These are phyloP conservation scores for Bradysia coprophila DNA, from an alignment of 1,140 invertebrate species.

Conservation along the genomic window DNA sequence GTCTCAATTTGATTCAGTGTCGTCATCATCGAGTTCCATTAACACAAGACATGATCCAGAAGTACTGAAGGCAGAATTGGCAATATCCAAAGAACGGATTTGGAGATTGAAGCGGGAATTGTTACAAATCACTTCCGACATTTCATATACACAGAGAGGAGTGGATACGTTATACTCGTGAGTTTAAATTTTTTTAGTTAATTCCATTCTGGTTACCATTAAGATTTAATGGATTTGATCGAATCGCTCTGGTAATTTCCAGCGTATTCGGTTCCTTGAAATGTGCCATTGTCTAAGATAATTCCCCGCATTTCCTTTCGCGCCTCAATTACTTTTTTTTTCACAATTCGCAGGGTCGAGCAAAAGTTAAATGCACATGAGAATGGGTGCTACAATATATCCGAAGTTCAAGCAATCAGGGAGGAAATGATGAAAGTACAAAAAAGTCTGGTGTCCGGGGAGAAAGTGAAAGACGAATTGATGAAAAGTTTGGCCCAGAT, in stretches of 20 bases:
- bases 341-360: conserved; percentile 47
- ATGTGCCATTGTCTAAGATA: background rate
- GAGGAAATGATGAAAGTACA: conserved; percentile 84
- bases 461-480: conserved; percentile 82
- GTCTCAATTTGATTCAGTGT: conserved; percentile 39
- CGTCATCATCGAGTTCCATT: conserved; percentile 72
- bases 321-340: background rate
- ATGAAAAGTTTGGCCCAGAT: conserved; percentile 85
- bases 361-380: conserved; percentile 71
- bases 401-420: conserved; percentile 86
- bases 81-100: conserved; percentile 71
- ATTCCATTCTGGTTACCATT: no score
- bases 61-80: conserved; percentile 78
- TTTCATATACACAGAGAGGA: conserved; percentile 78
- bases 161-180: conserved; percentile 79
- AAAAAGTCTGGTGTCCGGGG: conserved; percentile 71
- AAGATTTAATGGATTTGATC: no score
- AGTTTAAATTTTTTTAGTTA: conserved; percentile 14
- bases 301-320: background rate
- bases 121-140: conserved; percentile 78
- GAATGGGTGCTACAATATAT: conserved; percentile 74
- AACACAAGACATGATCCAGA: conserved; percentile 91
- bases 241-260: no score
- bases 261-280: no score
- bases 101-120: conserved; percentile 76